Base-by-base conservation (phyloP, 2,888 invertebrate genomes). In the Clepsis dumicolana region DNA sequence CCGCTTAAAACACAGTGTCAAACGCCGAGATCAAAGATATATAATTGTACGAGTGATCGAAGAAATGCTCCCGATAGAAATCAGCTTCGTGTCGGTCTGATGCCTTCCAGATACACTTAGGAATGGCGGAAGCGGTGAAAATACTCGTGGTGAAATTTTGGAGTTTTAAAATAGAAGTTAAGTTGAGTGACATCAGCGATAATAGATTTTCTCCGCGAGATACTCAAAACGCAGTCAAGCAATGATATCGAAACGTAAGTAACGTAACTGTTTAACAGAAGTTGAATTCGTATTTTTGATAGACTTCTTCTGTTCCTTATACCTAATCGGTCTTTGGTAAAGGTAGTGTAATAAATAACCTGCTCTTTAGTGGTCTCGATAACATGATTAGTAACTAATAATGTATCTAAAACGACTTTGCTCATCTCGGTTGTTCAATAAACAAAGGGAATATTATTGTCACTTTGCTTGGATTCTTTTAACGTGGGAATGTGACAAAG, bases 11-110 rank as follows among this genome's bases (percentile, higher is more conserved):
- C 21, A 48, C 44, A 44, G 64, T 59, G 68, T 63, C 67, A 68
- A 59, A 38, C 59, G 57, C 18, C 24, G 35, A 59, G 68, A 68
- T 68, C 68, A 68, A 68, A 68, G 68, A 63, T 68, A 35, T 48
- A 25, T 29, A 35, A 35, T 57, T 16, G 35, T 38, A n/a, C 25
- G 52, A 41, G 59, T 59, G 59, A 62, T 24, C 50, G 35, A 21
- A 50, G 61, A 50, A 52, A 35, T 52, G 50, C 25, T 60, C 7
- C 16, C 54, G 67, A 67, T 67, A 63, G 56, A 27, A 41, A 63
- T 67, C 57, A 14, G 35, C 16, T 38, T 24, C n/a, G 52, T 54
- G 66, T 56, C 63, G 27, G 50, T 25, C 32, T 64, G 68, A 68
- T 59, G 41, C 10, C 64, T 68, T 53, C 68, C 68, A 68, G 68